Percentiles rank a stretch among this genome's conserved stretches.
These are phyloP conservation scores for Nesoenas mayeri DNA, from an alignment of 2,113 vertebrate genomes.

Conservation along the genomic window DNA sequence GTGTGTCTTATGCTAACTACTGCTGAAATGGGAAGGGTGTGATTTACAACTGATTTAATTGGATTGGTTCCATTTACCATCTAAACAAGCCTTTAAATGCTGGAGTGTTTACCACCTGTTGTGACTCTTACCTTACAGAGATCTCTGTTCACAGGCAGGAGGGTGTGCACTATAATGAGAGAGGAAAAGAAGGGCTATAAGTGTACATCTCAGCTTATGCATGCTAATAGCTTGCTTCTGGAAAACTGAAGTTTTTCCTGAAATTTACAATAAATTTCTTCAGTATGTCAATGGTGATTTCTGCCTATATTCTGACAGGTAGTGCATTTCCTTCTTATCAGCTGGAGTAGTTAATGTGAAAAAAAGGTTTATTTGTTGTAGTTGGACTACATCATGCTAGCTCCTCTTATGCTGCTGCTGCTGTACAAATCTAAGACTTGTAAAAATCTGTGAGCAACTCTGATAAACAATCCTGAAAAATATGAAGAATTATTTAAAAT, in stretches of 20 bases:
- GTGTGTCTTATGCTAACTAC: slow-evolving; percentile 11
- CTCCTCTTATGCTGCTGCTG: background rate
- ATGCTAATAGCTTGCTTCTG: background rate
- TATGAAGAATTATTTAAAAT: background rate
- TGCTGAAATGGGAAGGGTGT: slow-evolving; percentile 52
- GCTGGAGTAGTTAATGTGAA: background rate
- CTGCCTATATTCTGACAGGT: background rate
- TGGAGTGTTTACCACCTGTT: slow-evolving; percentile 64
- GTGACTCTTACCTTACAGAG: slow-evolving; percentile 50
- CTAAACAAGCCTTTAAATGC: slow-evolving; percentile 60
- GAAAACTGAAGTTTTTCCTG: background rate
- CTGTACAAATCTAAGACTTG: background rate
- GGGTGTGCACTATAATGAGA: background rate
- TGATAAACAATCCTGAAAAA: background rate
- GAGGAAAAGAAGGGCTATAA: background rate
- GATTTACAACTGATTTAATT: slow-evolving; percentile 64
- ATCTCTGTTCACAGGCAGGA: slow-evolving; percentile 24
- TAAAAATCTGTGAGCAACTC: background rate
- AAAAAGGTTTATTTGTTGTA: background rate
- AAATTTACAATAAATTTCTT: background rate
- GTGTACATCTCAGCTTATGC: background rate
- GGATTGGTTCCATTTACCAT: slow-evolving; percentile 60
- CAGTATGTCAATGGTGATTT: background rate
- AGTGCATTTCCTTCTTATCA: background rate
- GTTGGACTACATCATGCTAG: background rate